phyloP scores from a whole-genome alignment of 2,113 vertebrate species.

The Leucosticte australis region DNA sequence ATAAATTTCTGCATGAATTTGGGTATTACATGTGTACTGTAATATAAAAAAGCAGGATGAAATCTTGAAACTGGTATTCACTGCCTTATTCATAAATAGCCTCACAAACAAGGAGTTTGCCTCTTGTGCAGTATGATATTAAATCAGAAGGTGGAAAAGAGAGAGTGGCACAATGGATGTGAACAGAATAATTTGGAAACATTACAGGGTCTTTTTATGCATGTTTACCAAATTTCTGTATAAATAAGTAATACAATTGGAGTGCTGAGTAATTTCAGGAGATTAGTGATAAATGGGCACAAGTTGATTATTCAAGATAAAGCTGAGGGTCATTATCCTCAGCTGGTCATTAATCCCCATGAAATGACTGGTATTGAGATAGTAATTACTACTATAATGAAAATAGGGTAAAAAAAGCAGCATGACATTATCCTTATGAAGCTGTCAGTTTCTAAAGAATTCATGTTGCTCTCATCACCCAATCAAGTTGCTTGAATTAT shows the following conservation, averaged over 20 bases:
- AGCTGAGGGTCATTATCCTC: conserved; percentile 47
- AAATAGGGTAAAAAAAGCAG: neutral
- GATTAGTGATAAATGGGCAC: conserved; percentile 36
- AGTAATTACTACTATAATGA: conserved; percentile 55
- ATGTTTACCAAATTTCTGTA: conserved; percentile 11
- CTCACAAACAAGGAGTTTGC: neutral
- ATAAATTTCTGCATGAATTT: neutral
- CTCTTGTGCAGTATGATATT: neutral
- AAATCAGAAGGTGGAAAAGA: neutral
- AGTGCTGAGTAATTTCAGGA: conserved; percentile 24
- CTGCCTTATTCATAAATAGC: neutral
- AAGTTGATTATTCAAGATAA: conserved; percentile 29
- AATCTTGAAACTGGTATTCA: neutral
- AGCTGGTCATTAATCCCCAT: conserved; percentile 44
- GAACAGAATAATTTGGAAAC: neutral
- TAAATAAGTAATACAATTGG: conserved; percentile 9
- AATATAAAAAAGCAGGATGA: neutral
- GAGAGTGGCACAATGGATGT: neutral
- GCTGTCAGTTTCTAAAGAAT: conserved; percentile 4
- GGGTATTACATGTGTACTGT: neutral
- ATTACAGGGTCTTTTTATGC: neutral
- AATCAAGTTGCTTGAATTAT: neutral
- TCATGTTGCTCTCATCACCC: neutral
- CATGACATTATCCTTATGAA: conserved; percentile 23
- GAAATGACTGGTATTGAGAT: conserved; percentile 32